Base-by-base conservation (phyloP, 2,797 vertebrate genomes). In the Acanthurus leucopareius region DNA sequence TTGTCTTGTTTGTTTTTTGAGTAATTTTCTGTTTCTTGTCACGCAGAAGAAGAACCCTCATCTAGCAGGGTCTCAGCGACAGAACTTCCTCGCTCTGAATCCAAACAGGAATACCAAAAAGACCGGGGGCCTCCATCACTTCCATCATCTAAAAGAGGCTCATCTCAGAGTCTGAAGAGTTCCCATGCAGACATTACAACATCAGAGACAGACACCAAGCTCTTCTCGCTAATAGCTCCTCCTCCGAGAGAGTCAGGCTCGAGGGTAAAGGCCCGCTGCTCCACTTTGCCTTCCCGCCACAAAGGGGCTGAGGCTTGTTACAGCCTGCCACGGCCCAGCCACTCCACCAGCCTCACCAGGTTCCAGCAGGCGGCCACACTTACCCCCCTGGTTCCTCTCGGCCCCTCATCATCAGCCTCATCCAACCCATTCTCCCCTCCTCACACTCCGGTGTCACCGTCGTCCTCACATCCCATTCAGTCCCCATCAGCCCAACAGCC, bases 281-380 rank as follows among this genome's bases (percentile, higher is more conserved):
- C 93, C 86, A 95, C 95, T 76, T 92, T 96, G 91, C 95, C 95
- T 90, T 93, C 91, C 25, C 89, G 83, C 60, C 90, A 91, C 83
- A 88, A 69, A 88, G 92, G 83, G 38, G 48, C 87, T 1, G 91
- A 92, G 70, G 68, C 86, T 16, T 90, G 73, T 72, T 91, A 91
- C 86, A 91, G 85, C 71, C 77, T 92, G 68, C 89, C 93, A 0
- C 89, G 88, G 38, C 90, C 94, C 44, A 95, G 92, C 77, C 93
- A 93, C 63, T 96, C 94, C 84, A 92, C 87, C 91, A 96, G 93
- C 87, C 93, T 96, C 84, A 91, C 91, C 0, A 89, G 75, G 88
- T 82, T 93, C 66, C 91, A 91, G 79, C 91, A 90, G 72, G 7
- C 40, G 10, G 16, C 85, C 48, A 42, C 84, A 1, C 79, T 86